Conservation (phyloP, 1,140 invertebrate genomes). For the Helicorthomorpha holstii region DNA sequence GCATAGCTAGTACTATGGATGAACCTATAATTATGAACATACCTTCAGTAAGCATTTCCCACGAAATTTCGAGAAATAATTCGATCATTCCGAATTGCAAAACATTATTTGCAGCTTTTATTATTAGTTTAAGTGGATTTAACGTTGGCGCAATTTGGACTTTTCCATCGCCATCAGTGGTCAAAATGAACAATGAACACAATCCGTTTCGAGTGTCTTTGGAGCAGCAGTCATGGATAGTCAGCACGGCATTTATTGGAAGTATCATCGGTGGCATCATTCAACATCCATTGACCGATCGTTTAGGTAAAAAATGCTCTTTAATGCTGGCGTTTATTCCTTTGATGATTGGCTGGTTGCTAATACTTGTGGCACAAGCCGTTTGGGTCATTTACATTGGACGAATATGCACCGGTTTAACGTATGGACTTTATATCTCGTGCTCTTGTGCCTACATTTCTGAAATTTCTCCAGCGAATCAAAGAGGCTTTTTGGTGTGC, state of each 20-base stretch:
- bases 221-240: conserved; percentile 48
- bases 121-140: too few relatives aligned
- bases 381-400: conserved; percentile 37
- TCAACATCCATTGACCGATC: conserved; percentile 51
- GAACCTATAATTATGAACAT: too few relatives aligned
- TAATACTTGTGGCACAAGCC: conserved; percentile 46
- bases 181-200: conserved; percentile 31
- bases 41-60: too few relatives aligned
- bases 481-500: not conserved
- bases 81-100: too few relatives aligned
- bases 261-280: conserved; percentile 53
- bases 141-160: conserved; percentile 31
- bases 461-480: conserved; percentile 10
- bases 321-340: conserved; percentile 51
- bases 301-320: conserved; percentile 51
- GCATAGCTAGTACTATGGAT: too few relatives aligned
- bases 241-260: conserved; percentile 48
- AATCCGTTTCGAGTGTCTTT: conserved; percentile 25
- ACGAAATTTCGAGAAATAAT: too few relatives aligned
- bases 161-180: conserved; percentile 56
- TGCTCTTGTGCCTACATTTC: conserved; percentile 7
- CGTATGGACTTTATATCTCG: conserved; percentile 1
- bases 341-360: conserved; percentile 52
- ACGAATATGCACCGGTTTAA: conserved; percentile 34
- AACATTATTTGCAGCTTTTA: too few relatives aligned